A percentile compares a stretch with the other conserved stretches of the same genome.
Conservation (phyloP, 2,113 vertebrate genomes). For the Morone saxatilis region DNA sequence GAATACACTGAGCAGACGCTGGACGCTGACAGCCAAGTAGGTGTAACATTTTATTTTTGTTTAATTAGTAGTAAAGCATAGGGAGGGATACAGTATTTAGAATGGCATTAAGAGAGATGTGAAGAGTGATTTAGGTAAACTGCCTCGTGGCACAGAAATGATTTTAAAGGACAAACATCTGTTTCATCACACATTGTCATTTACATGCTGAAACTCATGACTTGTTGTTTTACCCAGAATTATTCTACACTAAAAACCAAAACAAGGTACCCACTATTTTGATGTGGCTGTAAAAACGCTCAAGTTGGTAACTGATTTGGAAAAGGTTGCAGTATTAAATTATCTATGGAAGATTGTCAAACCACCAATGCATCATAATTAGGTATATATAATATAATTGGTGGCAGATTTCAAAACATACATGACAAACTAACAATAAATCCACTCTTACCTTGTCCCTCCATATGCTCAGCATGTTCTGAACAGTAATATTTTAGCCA, state of each 20-base stretch:
- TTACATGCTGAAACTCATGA: conserved; percentile 14
- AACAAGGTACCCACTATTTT: no score
- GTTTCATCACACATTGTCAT: conserved; percentile 7
- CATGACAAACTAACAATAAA: background rate
- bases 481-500: background rate
- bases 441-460: background rate
- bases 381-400: no score
- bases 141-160: background rate
- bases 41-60: background rate
- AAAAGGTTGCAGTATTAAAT: background rate
- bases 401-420: background rate
- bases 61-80: background rate
- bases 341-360: background rate
- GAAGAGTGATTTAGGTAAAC: background rate
- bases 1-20: conserved; percentile 92
- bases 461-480: background rate
- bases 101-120: background rate
- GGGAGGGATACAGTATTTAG: background rate
- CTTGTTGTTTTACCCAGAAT: background rate
- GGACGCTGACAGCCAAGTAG: conserved; percentile 90
- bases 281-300: background rate
- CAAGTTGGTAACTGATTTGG: background rate
- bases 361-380: background rate
- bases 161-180: conserved; percentile 18
- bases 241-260: background rate